Conservation (phyloP, 2,888 invertebrate genomes). For the Machimus atricapillus region DNA sequence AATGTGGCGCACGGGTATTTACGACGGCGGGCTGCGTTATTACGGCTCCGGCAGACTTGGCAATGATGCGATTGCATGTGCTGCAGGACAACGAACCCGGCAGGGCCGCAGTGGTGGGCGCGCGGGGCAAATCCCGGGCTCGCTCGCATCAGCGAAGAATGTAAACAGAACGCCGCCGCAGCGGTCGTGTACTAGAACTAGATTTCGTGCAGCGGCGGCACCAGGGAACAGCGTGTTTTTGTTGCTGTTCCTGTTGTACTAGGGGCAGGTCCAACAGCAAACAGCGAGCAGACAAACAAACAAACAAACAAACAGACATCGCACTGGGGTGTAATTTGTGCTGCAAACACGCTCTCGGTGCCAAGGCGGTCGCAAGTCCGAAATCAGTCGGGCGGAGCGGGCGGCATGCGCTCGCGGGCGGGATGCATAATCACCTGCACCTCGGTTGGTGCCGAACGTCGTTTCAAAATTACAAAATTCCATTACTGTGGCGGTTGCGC, state of each 20-base stretch:
- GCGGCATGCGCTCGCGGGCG: neutral
- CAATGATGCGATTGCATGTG: conserved; percentile 22
- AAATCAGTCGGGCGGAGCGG: neutral
- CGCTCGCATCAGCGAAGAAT: neutral
- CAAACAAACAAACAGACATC: neutral
- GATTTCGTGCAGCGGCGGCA: neutral
- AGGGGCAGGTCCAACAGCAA: neutral
- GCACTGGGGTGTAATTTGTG: neutral
- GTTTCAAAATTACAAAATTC: neutral
- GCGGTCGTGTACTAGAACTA: neutral
- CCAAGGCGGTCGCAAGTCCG: neutral
- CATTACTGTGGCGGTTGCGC: neutral
- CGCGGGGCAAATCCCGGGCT: neutral
- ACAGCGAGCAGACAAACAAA: neutral
- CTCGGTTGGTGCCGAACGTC: neutral
- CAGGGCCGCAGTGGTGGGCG: neutral
- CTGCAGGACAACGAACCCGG: conserved; percentile 34
- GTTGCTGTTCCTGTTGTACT: neutral
- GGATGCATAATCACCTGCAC: neutral
- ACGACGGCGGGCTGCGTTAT: neutral
- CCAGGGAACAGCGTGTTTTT: neutral
- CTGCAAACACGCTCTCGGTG: neutral
- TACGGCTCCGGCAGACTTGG: neutral
- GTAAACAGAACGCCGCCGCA: conserved; percentile 6
- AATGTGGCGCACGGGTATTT: neutral